These are phyloP conservation scores for Xanthorhoe designata DNA, from an alignment of 2,888 invertebrate genomes.

Conservation along the genomic window DNA sequence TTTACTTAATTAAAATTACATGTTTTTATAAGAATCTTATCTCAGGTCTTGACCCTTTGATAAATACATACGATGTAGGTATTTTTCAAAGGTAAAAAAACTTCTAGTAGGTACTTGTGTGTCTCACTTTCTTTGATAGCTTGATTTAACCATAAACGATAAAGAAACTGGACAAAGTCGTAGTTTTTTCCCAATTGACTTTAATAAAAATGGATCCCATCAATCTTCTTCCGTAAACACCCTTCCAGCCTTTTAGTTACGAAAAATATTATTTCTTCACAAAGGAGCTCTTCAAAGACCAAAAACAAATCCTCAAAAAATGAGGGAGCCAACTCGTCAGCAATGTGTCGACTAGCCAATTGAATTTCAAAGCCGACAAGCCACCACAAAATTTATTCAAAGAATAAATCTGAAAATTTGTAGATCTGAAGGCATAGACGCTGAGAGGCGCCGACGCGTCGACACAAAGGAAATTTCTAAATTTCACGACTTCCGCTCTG, in stretches of 20 bases:
- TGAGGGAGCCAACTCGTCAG: constrained; percentile 74
- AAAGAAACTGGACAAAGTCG: no score
- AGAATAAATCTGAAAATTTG: constrained; percentile 86
- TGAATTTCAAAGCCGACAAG: constrained; percentile 85
- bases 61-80: no score
- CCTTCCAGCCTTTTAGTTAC: constrained; percentile 4
- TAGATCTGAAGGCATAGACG: constrained; percentile 82
- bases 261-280: constrained; percentile 20
- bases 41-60: no score
- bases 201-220: background rate
- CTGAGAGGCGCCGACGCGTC: constrained; percentile 80
- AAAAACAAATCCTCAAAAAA: constrained; percentile 60
- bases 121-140: no score
- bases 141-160: no score
- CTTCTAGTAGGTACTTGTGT: no score
- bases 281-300: constrained; percentile 28
- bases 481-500: constrained; percentile 84
- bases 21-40: no score
- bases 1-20: no score
- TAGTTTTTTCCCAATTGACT: background rate
- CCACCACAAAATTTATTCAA: constrained; percentile 85
- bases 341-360: constrained; percentile 83
- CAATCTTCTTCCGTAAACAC: constrained; percentile 2
- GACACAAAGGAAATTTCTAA: constrained; percentile 85
- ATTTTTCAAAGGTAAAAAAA: no score